Evolutionary conservation across 2,113 vertebrate species (phyloP), one percentile per base, ranked within the genome.

Genomic region (Rhagologus leucostigma): DNA sequence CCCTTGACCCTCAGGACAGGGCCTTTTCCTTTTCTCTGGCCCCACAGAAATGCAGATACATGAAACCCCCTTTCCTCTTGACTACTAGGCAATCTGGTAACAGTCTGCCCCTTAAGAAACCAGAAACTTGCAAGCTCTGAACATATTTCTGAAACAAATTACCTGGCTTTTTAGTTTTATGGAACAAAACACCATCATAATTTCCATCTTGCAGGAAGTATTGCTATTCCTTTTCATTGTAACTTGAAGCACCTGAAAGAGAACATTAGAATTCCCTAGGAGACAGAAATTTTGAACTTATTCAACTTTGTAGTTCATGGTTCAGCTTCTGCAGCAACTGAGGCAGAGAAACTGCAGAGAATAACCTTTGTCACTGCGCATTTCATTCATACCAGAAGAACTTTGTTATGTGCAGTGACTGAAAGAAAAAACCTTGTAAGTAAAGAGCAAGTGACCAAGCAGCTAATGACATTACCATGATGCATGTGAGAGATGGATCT

Each of bases 1-100:
- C n/a, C 39, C 23, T 37, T 5, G 2, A 27, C 16, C 9, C 19
- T 3, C 1, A 16, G 7, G 4, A 71, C 0, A 1, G 16, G 22
- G 35, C 13, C 85, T 60, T 87, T 52, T 47, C 10, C 83, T 56
- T 87, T 44, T 41, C 52, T 71, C 26, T 52, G 32, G 8, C 13
- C 52, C 27, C 47, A 59, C 16, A 78, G 44, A 87, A 82, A 33
- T 27, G 10, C 33, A 52, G 64, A 16, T 19, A 27, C 19, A 14
- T 41, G 9, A 82, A 80, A 30, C 50, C 29, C 35, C 21, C 11
- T 68, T 91, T 89, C 23, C 13, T 55, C 16, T 65, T 67, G 35
- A 16, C 77, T 75, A 21, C 1, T 0, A 56, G 62, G 16, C 5
- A 60, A 30, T 12, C 9, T 59, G 79, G 27, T 52, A 52, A 23